Evolutionary conservation across 2,888 invertebrate species (phyloP).

Genomic region (Synergus gifuensis): DNA sequence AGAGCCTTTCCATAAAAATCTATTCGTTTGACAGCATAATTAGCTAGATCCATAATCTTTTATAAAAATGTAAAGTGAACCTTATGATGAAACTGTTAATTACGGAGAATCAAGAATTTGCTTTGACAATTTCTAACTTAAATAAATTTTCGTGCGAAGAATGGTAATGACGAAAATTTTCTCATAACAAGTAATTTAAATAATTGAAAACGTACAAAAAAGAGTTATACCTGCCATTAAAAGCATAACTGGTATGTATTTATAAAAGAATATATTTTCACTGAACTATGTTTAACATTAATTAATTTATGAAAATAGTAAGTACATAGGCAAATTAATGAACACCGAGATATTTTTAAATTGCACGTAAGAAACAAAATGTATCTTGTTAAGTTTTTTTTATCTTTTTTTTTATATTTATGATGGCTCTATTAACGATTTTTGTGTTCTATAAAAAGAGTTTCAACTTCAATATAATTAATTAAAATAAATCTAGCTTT

Average conservation of each 20-base stretch:
- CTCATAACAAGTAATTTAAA: background rate
- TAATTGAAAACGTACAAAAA: background rate
- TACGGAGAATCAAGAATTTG: conserved; percentile 11
- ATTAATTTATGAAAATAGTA: background rate
- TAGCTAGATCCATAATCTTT: conserved; percentile 29
- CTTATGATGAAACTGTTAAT: conserved; percentile 23
- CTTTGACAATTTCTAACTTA: conserved; percentile 22
- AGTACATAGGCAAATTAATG: background rate
- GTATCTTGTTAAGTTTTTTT: too few relatives aligned
- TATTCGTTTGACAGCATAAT: conserved; percentile 41
- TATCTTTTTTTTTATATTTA: too few relatives aligned
- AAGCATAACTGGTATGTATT: background rate
- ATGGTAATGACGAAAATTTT: background rate
- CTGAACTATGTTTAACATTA: background rate
- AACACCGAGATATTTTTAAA: background rate
- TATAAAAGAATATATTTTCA: background rate
- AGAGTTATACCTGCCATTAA: background rate
- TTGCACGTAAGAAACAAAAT: background rate
- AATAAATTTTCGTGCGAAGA: background rate
- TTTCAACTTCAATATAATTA: too few relatives aligned
- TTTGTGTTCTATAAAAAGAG: too few relatives aligned
- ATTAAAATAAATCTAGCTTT: too few relatives aligned
- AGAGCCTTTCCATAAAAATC: conserved; percentile 28
- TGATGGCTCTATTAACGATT: too few relatives aligned
- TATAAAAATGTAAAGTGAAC: conserved; percentile 39